These are phyloP conservation scores for Urophycis tenuis DNA, from an alignment of 2,797 vertebrate genomes.

Conservation along the genomic window DNA sequence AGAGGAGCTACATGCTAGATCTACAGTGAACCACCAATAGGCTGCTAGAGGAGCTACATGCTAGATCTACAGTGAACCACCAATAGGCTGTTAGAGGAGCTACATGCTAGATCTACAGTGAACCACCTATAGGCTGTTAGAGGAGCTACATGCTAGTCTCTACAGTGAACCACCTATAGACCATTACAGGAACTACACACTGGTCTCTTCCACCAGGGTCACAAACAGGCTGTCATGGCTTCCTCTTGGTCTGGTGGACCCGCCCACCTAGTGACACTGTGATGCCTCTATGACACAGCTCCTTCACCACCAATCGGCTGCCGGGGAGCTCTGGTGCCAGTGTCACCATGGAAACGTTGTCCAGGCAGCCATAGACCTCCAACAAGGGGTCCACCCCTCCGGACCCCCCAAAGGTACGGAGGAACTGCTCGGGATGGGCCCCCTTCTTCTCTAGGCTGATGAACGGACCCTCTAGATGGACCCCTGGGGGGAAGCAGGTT, in stretches of 20 bases:
- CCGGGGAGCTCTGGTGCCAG: constrained; percentile 83
- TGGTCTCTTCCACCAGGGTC: too few species aligned
- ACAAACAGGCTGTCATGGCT: too few species aligned
- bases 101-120: too few species aligned
- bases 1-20: too few species aligned
- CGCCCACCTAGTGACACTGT: constrained; percentile 81
- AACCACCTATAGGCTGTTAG: too few species aligned
- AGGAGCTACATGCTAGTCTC: too few species aligned
- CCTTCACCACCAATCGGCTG: constrained; percentile 77
- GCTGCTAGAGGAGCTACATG: too few species aligned
- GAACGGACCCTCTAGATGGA: constrained; percentile 91
- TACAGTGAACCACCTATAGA: too few species aligned
- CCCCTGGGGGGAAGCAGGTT: constrained; percentile 60
- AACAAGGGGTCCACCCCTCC: constrained; percentile 73
- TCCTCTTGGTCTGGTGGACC: neutral
- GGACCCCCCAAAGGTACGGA: constrained; percentile 71
- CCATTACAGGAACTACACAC: too few species aligned
- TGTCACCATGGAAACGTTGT: constrained; percentile 81
- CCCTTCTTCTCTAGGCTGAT: constrained; percentile 92
- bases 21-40: too few species aligned
- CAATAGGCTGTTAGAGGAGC: too few species aligned
- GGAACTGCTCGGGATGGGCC: constrained; percentile 79
- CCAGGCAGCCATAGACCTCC: constrained; percentile 77
- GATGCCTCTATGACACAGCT: constrained; percentile 74
- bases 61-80: too few species aligned